These are phyloP conservation scores for Philereme transversata DNA, from an alignment of 2,888 invertebrate species.

Conservation along the genomic window DNA sequence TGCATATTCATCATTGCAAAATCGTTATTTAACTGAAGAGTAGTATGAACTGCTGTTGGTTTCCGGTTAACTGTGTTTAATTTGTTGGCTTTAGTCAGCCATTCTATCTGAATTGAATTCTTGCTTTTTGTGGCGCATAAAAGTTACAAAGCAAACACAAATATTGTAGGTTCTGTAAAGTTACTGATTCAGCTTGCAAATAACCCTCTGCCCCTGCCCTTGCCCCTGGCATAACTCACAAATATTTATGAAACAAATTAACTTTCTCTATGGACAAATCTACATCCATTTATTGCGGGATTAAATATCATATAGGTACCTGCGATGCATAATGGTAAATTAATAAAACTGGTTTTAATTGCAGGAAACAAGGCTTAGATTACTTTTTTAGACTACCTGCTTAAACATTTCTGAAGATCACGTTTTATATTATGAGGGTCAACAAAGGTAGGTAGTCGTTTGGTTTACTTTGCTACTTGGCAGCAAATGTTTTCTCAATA, in stretches of 20 bases:
- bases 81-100: constrained; percentile 3
- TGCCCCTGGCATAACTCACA: constrained; percentile 1
- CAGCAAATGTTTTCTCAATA: constrained; percentile 22
- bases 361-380: constrained; percentile 5
- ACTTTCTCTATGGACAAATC: constrained; percentile 34
- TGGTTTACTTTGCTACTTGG: not conserved
- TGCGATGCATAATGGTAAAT: constrained; percentile 1
- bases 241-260: constrained; percentile 21
- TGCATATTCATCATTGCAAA: constrained; percentile 4
- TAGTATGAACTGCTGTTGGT: constrained; percentile 1
- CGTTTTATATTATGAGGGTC: not conserved
- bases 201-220: constrained; percentile 2
- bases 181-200: constrained; percentile 1
- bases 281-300: constrained; percentile 20
- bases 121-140: constrained; percentile 11
- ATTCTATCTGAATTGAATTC: constrained; percentile 2
- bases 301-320: constrained; percentile 8
- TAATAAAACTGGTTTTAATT: constrained; percentile 11
- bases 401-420: constrained; percentile 1
- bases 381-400: constrained; percentile 9
- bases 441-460: not conserved
- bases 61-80: constrained; percentile 11
- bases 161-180: constrained; percentile 4
- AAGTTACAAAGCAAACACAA: constrained; percentile 4
- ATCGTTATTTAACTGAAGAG: constrained; percentile 7